Percentiles rank a stretch among this genome's conserved stretches.
Evolutionary conservation across 2,888 invertebrate species (phyloP).

Genomic region (Ectemnius lituratus): DNA sequence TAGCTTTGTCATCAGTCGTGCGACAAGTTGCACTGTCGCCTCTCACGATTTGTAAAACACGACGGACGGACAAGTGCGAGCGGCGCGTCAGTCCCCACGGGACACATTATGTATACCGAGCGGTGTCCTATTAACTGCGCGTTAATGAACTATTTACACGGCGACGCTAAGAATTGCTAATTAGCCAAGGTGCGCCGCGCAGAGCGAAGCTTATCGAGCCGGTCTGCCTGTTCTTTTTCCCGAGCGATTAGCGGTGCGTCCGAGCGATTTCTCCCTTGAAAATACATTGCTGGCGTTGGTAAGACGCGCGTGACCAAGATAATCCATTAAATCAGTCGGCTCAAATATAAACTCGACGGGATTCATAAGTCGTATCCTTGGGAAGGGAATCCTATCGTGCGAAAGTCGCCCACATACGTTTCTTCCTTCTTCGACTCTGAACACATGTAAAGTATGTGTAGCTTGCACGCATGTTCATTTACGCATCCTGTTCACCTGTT

Average conservation of each 20-base stretch:
- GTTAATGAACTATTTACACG: slow-evolving; percentile 4
- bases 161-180: neutral
- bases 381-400: neutral
- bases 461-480: no score
- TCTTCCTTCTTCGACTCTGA: no score
- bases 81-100: no score
- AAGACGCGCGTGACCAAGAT: neutral
- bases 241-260: neutral
- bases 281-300: neutral
- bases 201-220: neutral
- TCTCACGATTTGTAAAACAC: no score
- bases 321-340: neutral
- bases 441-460: no score
- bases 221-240: neutral
- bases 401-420: no score
- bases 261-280: neutral
- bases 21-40: no score
- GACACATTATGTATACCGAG: no score
- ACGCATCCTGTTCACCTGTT: no score
- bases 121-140: neutral
- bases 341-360: neutral
- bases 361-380: slow-evolving; percentile 7
- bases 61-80: no score
- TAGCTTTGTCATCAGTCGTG: no score
- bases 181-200: neutral